Evolutionary conservation across 2,797 vertebrate species (phyloP).

Genomic region (Myotis daubentonii): DNA sequence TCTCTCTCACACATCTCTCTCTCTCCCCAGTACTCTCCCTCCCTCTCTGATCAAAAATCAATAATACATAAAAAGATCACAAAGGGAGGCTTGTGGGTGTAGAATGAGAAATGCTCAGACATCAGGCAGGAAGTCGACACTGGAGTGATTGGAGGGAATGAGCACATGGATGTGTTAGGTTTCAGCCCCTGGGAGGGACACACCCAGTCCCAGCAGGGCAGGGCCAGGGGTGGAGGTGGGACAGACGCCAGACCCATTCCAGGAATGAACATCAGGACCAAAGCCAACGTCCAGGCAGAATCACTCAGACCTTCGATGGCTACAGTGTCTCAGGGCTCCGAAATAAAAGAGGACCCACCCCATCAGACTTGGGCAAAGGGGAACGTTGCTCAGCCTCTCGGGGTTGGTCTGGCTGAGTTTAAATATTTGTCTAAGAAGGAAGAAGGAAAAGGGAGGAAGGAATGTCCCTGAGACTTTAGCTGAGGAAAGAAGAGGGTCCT

Average conservation of each 20-base stretch:
- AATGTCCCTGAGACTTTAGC: too few species aligned
- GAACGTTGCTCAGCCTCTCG: background rate
- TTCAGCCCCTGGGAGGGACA: background rate
- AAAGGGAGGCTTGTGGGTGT: background rate
- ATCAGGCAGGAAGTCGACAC: background rate
- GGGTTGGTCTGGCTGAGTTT: background rate
- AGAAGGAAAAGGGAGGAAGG: background rate
- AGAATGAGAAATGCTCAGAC: background rate
- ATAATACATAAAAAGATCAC: too few species aligned
- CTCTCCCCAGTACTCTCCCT: too few species aligned
- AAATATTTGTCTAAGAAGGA: background rate
- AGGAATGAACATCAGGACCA: background rate
- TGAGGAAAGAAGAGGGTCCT: background rate
- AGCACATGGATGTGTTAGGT: too few species aligned
- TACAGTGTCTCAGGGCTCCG: background rate
- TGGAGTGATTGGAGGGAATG: too few species aligned
- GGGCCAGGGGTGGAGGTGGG: too few species aligned
- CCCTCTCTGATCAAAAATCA: too few species aligned
- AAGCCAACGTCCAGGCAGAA: background rate
- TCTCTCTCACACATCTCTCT: too few species aligned
- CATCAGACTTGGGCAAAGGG: background rate
- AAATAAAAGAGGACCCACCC: background rate
- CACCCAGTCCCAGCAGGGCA: background rate
- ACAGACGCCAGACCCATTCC: background rate
- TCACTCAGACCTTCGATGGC: fast-evolving